A percentile compares a stretch with the other conserved stretches of the same genome.
Conservation (phyloP, 2,888 invertebrate species). For the Drepanosiphum platanoidis region DNA sequence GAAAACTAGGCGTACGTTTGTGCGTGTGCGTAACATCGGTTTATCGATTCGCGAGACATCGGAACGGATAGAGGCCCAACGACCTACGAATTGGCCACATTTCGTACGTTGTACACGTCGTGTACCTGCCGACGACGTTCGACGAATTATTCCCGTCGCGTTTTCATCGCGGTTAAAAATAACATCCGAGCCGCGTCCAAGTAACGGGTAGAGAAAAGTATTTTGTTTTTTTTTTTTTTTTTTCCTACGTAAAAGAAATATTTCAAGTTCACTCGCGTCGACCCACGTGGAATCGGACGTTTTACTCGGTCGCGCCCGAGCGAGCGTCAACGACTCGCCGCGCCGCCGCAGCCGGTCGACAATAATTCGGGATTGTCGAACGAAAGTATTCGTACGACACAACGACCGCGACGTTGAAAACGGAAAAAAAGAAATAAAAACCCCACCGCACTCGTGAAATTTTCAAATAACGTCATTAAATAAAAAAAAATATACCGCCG, state of each 20-base stretch:
- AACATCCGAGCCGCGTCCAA: slow-evolving; percentile 39
- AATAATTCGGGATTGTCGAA: neutral
- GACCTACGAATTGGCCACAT: slow-evolving; percentile 50
- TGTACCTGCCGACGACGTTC: slow-evolving; percentile 40
- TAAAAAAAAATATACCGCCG: neutral
- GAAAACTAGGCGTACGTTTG: neutral
- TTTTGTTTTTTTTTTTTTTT: slow-evolving; percentile 21
- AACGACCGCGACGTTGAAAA: no score
- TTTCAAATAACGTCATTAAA: slow-evolving; percentile 4
- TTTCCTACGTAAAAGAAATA: neutral
- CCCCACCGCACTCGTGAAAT: neutral
- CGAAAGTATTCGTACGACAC: no score
- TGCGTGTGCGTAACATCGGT: neutral
- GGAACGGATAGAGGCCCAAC: neutral
- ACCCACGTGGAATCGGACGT: neutral
- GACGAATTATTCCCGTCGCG: slow-evolving; percentile 46
- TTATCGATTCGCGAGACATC: slow-evolving; percentile 41
- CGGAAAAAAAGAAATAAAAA: no score
- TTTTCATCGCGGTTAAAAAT: slow-evolving; percentile 44
- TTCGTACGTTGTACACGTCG: slow-evolving; percentile 12
- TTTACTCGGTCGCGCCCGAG: no score
- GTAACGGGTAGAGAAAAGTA: slow-evolving; percentile 3
- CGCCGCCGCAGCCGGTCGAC: neutral
- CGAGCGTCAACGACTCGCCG: no score
- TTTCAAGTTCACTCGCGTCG: slow-evolving; percentile 50